Percentiles rank a stretch among this genome's conserved stretches.
These are phyloP conservation scores for Ellobius talpinus DNA, from an alignment of 2,113 vertebrate genomes.

Conservation along the genomic window DNA sequence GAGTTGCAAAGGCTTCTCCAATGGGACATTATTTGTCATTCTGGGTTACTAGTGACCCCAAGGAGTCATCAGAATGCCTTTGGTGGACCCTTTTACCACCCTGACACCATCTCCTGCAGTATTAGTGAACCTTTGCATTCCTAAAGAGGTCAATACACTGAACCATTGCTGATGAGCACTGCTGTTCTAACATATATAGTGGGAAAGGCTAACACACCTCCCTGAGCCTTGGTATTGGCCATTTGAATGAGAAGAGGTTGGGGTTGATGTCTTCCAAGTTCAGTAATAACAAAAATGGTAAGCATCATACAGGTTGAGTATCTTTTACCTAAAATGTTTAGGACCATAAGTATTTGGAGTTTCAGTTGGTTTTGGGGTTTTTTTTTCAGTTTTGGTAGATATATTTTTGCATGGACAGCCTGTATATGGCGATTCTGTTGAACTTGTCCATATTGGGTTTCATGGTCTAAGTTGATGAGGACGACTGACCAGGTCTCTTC, in stretches of 20 bases:
- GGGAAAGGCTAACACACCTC: neutral
- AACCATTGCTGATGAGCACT: neutral
- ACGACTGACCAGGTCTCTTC: too few species aligned
- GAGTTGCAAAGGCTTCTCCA: neutral
- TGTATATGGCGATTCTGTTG: too few species aligned
- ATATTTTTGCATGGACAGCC: neutral
- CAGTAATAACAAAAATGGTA: neutral
- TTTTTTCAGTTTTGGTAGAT: neutral
- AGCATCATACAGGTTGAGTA: neutral
- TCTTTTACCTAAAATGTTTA: neutral
- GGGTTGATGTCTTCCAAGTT: neutral
- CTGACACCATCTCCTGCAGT: neutral
- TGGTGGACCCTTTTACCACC: neutral
- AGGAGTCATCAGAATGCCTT: neutral
- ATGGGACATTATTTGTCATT: neutral
- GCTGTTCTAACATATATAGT: neutral
- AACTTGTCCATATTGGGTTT: too few species aligned
- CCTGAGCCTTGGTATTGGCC: neutral
- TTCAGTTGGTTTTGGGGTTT: neutral
- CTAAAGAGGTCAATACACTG: neutral
- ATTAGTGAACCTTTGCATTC: neutral
- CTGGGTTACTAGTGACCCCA: constrained; percentile 1
- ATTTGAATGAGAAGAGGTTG: neutral
- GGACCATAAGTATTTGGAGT: neutral
- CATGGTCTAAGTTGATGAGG: too few species aligned